Conservation (phyloP, 2,797 vertebrate species). For the Onychomys arenicola region DNA sequence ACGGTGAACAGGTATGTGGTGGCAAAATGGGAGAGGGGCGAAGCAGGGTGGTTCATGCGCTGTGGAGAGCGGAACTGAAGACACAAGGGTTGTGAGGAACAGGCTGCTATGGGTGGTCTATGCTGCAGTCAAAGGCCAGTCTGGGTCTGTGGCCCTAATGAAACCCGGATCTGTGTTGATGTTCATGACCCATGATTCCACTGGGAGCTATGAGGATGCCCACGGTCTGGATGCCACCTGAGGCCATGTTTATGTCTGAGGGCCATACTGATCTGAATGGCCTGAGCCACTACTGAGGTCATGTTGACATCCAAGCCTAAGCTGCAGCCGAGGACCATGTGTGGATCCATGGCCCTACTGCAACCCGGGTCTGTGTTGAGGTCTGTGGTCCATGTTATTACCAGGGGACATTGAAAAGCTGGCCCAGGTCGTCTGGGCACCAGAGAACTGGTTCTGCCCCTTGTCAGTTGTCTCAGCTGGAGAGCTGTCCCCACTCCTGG, state of each 20-base stretch:
- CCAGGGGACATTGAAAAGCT: not conserved
- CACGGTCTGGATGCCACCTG: no score
- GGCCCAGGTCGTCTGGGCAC: no score
- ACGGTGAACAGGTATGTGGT: not conserved
- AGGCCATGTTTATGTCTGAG: no score
- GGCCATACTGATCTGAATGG: not conserved
- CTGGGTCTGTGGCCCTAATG: not conserved
- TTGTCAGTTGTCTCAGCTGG: no score
- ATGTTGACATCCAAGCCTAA: no score
- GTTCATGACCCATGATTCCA: not conserved
- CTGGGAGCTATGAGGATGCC: not conserved
- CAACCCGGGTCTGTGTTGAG: not conserved
- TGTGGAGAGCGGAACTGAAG: not conserved
- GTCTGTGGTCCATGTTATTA: not conserved
- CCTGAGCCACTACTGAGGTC: not conserved
- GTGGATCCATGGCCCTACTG: not conserved
- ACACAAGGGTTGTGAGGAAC: not conserved
- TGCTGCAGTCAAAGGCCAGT: no score
- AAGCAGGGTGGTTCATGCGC: rapidly evolving
- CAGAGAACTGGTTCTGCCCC: no score
- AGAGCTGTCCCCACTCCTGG: not conserved
- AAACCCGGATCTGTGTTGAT: not conserved
- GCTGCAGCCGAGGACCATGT: not conserved
- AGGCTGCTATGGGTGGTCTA: not conserved
- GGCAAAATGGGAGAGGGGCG: not conserved